These are phyloP conservation scores for Aethes cnicana DNA, from an alignment of 2,888 invertebrate genomes.

Conservation along the genomic window DNA sequence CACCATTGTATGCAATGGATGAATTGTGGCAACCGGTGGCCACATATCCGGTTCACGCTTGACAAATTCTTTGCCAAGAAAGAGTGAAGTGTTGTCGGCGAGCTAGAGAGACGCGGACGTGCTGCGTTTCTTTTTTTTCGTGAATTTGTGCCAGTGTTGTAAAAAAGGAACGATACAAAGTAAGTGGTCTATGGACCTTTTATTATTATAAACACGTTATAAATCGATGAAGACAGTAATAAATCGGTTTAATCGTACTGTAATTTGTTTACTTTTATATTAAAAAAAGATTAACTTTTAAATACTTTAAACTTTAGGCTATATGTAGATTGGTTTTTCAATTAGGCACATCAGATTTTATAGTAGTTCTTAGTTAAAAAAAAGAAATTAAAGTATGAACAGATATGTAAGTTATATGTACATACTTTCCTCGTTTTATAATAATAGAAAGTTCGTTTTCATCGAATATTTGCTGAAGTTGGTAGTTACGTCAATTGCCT, in stretches of 20 bases:
- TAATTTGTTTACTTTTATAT: too few species aligned
- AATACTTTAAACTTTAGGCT: too few species aligned
- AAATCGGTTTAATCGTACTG: too few species aligned
- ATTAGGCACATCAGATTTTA: too few species aligned
- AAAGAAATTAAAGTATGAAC: too few species aligned
- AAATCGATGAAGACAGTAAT: too few species aligned
- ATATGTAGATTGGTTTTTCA: too few species aligned
- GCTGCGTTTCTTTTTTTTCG: constrained; percentile 14
- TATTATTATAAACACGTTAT: not conserved
- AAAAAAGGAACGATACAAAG: not conserved
- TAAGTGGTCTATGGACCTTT: not conserved
- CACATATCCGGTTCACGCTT: constrained; percentile 33
- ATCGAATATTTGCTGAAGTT: constrained; percentile 14
- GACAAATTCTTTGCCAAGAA: constrained; percentile 21
- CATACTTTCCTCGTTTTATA: constrained; percentile 10
- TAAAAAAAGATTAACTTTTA: too few species aligned
- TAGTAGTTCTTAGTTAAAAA: too few species aligned
- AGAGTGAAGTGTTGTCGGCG: constrained; percentile 50
- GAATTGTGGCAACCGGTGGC: constrained; percentile 22
- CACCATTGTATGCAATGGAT: constrained; percentile 31
- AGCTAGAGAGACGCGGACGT: constrained; percentile 58
- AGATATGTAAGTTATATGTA: too few species aligned
- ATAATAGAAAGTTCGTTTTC: constrained; percentile 28
- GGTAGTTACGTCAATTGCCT: constrained; percentile 21
- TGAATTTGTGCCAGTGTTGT: constrained; percentile 10